These are phyloP conservation scores for Pachydiplax longipennis DNA, from an alignment of 2,888 invertebrate species.

Conservation along the genomic window DNA sequence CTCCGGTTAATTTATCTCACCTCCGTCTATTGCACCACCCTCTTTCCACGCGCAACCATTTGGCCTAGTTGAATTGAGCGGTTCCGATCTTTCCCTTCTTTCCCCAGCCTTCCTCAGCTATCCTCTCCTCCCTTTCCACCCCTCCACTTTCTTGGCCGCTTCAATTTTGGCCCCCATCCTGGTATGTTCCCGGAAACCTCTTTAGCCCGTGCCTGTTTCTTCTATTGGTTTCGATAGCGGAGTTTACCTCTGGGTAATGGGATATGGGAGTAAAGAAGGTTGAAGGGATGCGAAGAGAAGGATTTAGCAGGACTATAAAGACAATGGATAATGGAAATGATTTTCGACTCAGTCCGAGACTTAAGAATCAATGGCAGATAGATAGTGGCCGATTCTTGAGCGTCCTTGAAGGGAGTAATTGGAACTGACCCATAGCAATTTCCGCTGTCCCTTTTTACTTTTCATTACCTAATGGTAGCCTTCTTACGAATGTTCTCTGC, in stretches of 20 bases:
- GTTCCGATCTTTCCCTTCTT: background rate
- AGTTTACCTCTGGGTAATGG: background rate
- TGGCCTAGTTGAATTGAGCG: background rate
- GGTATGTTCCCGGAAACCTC: constrained; percentile 23
- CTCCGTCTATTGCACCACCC: background rate
- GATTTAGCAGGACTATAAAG: background rate
- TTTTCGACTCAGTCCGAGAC: background rate
- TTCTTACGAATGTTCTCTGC: background rate
- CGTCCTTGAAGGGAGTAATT: background rate
- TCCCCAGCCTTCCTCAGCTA: background rate
- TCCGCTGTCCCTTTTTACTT: background rate
- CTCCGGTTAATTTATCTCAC: background rate
- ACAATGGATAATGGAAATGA: background rate
- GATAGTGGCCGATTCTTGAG: background rate
- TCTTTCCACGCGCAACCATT: background rate
- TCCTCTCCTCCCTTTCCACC: background rate
- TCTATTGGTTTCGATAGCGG: background rate
- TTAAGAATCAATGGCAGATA: background rate
- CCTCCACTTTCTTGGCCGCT: constrained; percentile 5
- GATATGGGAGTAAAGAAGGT: background rate
- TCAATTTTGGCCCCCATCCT: constrained; percentile 16
- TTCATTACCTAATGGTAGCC: background rate
- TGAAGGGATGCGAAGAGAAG: background rate
- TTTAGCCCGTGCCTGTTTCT: background rate
- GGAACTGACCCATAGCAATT: background rate